Evolutionary conservation across 35 echinoderm and acorn worm genomes (phyloP).

Genomic region (Holothuria glaberrima): DNA sequence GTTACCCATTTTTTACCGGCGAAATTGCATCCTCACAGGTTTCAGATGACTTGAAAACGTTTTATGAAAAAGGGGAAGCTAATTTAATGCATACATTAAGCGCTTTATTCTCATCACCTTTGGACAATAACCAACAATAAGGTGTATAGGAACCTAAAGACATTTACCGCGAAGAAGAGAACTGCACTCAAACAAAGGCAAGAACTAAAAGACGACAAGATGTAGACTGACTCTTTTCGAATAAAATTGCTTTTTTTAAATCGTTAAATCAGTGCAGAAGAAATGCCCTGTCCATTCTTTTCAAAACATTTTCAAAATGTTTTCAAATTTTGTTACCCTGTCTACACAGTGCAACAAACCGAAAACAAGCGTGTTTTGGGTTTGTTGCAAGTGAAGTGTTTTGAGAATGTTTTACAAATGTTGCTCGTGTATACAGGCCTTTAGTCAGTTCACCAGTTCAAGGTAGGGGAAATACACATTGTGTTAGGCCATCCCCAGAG

Average conservation of each 20-base stretch:
- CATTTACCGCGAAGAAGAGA: slow-evolving; percentile 22
- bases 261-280: slow-evolving; percentile 33
- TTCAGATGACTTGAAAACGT: not conserved
- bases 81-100: slow-evolving; percentile 42
- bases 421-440: slow-evolving; percentile 50
- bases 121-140: slow-evolving; percentile 18
- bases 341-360: too few relatives aligned
- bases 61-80: slow-evolving; percentile 44
- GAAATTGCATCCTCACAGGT: not conserved
- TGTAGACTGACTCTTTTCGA: slow-evolving; percentile 58
- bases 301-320: too few relatives aligned
- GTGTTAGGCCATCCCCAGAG: slow-evolving; percentile 56
- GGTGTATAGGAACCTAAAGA: slow-evolving; percentile 53
- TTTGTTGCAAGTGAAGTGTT: too few relatives aligned
- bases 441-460: slow-evolving; percentile 15
- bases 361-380: too few relatives aligned
- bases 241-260: slow-evolving; percentile 59
- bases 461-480: slow-evolving; percentile 39
- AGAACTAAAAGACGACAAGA: slow-evolving; percentile 55
- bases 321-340: too few relatives aligned
- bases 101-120: slow-evolving; percentile 32
- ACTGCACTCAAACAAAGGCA: slow-evolving; percentile 15
- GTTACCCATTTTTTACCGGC: slow-evolving; percentile 6
- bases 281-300: slow-evolving; percentile 39
- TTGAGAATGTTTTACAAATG: too few relatives aligned